Percentiles rank a stretch among this genome's conserved stretches.
phyloP scores from a whole-genome alignment of 2,113 vertebrate species.

The Dromas ardeola region DNA sequence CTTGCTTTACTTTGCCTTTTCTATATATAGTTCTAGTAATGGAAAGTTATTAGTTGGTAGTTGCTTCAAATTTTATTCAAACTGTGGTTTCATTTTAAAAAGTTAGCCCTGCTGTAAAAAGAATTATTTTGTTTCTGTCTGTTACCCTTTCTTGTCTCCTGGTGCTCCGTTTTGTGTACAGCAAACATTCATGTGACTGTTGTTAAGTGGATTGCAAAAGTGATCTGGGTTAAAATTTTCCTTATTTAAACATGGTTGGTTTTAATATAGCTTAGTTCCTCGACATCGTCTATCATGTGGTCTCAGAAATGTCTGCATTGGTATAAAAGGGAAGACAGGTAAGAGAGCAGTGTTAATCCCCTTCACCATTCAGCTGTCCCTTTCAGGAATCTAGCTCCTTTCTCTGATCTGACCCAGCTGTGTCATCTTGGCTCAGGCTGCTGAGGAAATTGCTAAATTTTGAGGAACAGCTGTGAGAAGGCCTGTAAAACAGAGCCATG shows the following conservation, averaged over 20 bases:
- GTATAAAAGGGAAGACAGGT: fast-evolving
- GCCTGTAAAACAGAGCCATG: not conserved
- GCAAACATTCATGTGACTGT: not conserved
- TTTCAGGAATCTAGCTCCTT: not conserved
- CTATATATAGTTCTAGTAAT: fast-evolving
- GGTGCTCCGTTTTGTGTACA: not conserved
- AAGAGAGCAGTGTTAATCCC: fast-evolving
- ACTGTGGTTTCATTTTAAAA: not conserved
- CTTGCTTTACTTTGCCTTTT: not conserved
- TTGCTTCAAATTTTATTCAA: not conserved
- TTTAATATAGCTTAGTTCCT: not conserved
- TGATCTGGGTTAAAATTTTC: not conserved
- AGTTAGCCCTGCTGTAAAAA: not conserved
- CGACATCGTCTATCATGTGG: fast-evolving
- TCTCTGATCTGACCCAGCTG: not conserved
- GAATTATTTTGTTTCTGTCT: not conserved
- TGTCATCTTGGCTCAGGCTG: not conserved
- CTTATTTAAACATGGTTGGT: not conserved
- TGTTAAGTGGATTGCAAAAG: not conserved
- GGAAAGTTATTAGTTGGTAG: not conserved
- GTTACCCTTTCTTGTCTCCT: fast-evolving
- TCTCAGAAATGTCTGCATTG: not conserved
- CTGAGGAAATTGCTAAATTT: not conserved
- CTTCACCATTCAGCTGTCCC: fast-evolving
- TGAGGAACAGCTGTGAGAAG: not conserved